Evolutionary conservation across 2,797 vertebrate genomes (phyloP), one percentile per base, ranked within the genome.

Genomic region (Anniella stebbinsi): DNA sequence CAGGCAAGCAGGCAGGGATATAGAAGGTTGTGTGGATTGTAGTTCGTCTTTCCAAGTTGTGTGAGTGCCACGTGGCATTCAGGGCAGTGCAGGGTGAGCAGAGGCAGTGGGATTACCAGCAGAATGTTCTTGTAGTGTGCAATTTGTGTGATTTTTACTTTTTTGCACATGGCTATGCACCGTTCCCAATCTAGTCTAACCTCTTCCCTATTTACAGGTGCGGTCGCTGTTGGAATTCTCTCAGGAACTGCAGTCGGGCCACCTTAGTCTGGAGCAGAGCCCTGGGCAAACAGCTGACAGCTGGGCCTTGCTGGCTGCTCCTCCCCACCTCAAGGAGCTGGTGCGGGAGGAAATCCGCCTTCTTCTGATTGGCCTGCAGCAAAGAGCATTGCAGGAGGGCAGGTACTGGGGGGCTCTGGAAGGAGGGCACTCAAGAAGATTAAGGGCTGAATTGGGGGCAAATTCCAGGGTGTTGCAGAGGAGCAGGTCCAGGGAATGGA

Each of bases 271-370:
- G 33, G 45, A 77, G 25, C 18, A 15, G 21, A 87, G 70, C 23
- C 60, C 70, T 36, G 21, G 21, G 15, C 78, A 57, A 25, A 54
- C 41, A n/a, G 28, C 84, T 13, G 87, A 91, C 63, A 73, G 80
- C 63, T 84, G 84, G 80, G 93, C 94, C 54, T 87, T 97, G 70
- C 95, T 98, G 94, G 93, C 97, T 57, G 97, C 97, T n/a, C 95
- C 97, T 13, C 97, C 97, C 3, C 94, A 92, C 21, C 91, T 97
- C 77, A 97, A 96, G 93, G 96, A 97, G 57, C 91, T 98, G 75
- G 87, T 98, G 86, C 96, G 97, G 70, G 96, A 95, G 57, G 97
- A 98, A 90, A 95, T 98, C 73, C 95, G 95, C 33, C 96, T 97
- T 94, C 95, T 98, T 66, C 96, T 98, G 87, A 94, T 94, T 7